phyloP scores from a whole-genome alignment of 1,140 invertebrate species.

The Caerostris darwini region DNA sequence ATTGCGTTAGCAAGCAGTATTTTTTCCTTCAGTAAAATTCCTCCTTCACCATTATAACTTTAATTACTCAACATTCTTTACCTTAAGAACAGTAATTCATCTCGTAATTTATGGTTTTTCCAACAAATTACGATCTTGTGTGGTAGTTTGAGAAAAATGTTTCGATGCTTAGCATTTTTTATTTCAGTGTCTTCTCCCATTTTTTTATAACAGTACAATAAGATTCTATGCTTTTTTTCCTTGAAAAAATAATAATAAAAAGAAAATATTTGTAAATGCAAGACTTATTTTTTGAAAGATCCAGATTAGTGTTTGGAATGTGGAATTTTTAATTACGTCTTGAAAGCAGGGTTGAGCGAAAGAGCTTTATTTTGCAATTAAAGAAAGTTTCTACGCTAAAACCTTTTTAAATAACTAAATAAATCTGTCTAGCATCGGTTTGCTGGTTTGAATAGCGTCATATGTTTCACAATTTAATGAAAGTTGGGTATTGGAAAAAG shows the following conservation, averaged over 20 bases:
- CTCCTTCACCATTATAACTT: constrained; percentile 71
- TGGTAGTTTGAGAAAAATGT: constrained; percentile 43
- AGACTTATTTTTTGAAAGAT: constrained; percentile 12
- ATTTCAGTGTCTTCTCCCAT: background rate
- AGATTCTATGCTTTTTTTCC: background rate
- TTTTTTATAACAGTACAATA: constrained; percentile 32
- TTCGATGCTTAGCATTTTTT: constrained; percentile 17
- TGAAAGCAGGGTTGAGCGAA: constrained; percentile 4
- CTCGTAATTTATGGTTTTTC: constrained; percentile 71
- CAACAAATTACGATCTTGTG: constrained; percentile 58
- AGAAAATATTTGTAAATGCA: constrained; percentile 64
- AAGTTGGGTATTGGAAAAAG: no score
- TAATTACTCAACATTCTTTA: constrained; percentile 74
- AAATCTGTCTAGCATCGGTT: background rate
- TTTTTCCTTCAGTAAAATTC: constrained; percentile 23
- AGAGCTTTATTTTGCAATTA: constrained; percentile 25
- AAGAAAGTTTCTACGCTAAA: constrained; percentile 8
- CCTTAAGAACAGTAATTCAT: constrained; percentile 70
- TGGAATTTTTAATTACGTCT: constrained; percentile 72
- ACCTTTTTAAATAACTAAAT: background rate
- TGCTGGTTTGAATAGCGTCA: no score
- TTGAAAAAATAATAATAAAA: constrained; percentile 1
- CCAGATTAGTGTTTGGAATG: constrained; percentile 24
- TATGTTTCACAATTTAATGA: no score
- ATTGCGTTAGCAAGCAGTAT: constrained; percentile 22